These are phyloP conservation scores for Eulemur mongoz DNA, from an alignment of 2,797 vertebrate genomes.

Conservation along the genomic window DNA sequence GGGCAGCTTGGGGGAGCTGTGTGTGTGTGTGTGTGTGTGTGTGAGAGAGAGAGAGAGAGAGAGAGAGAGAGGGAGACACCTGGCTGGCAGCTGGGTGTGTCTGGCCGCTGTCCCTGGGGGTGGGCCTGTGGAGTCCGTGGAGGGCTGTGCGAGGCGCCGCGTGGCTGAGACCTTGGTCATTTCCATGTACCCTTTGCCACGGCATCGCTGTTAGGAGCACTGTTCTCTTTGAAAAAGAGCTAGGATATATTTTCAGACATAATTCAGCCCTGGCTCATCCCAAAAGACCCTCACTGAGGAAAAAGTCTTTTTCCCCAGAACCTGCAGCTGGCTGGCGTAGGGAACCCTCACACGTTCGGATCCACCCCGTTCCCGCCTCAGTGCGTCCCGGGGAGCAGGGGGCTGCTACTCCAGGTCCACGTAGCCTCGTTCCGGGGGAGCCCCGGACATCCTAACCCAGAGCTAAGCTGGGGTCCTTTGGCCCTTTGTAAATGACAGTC, in stretches of 20 bases:
- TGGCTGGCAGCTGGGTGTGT: background rate
- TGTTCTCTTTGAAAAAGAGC: background rate
- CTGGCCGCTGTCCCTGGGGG: fast-evolving
- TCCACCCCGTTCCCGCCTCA: fast-evolving
- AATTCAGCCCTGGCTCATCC: background rate
- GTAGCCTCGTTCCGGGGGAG: background rate
- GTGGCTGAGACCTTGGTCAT: fast-evolving
- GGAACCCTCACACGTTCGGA: fast-evolving
- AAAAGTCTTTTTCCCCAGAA: background rate
- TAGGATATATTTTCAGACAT: background rate
- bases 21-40: background rate
- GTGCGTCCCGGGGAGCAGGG: fast-evolving
- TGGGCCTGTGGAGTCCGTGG: background rate
- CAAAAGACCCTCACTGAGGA: background rate
- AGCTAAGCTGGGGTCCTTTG: background rate
- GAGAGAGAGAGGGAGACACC: background rate
- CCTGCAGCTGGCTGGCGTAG: background rate
- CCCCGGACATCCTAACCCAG: background rate
- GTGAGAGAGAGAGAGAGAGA: too few relatives aligned
- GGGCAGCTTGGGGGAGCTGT: background rate
- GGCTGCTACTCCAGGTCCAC: fast-evolving
- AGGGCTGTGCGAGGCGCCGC: fast-evolving
- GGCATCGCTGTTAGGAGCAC: fast-evolving
- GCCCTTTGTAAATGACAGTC: background rate
- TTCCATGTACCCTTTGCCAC: fast-evolving